These are phyloP conservation scores for Calliopsis andreniformis DNA, from an alignment of 1,140 invertebrate genomes.

Conservation along the genomic window DNA sequence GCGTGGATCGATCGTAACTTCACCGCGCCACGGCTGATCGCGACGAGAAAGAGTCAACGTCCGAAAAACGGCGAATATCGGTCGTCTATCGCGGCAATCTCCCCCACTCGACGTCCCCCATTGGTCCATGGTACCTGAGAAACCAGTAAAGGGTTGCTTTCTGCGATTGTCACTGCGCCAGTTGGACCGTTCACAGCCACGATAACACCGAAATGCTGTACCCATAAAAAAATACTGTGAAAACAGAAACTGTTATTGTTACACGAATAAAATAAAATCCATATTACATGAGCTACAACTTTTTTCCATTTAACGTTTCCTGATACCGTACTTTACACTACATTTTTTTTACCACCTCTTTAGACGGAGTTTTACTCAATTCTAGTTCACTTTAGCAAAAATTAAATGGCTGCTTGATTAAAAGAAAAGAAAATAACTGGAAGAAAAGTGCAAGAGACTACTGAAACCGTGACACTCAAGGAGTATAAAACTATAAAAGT, in stretches of 20 bases:
- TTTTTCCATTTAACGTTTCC: background rate
- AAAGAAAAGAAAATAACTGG: no score
- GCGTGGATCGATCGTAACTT: background rate
- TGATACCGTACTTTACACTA: background rate
- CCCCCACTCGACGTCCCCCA: background rate
- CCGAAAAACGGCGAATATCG: background rate
- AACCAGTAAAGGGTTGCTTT: conserved; percentile 11
- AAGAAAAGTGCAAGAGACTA: no score
- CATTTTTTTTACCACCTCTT: background rate
- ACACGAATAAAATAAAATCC: conserved; percentile 63
- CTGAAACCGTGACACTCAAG: no score
- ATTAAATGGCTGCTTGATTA: no score
- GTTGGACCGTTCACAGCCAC: background rate
- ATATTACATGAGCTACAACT: conserved; percentile 24
- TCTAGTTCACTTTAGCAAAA: no score
- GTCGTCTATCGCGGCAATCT: background rate
- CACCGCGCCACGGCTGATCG: background rate
- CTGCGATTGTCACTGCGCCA: background rate
- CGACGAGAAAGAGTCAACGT: background rate
- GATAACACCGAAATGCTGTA: conserved; percentile 20
- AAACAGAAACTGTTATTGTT: conserved; percentile 64
- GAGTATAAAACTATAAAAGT: no score
- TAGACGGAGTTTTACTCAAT: no score
- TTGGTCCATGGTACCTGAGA: conserved; percentile 15
- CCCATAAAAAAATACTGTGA: conserved; percentile 38